Percentiles rank a stretch among this genome's conserved stretches.
Conservation (phyloP, 1,140 invertebrate species). For the Drosophila biarmipes region DNA sequence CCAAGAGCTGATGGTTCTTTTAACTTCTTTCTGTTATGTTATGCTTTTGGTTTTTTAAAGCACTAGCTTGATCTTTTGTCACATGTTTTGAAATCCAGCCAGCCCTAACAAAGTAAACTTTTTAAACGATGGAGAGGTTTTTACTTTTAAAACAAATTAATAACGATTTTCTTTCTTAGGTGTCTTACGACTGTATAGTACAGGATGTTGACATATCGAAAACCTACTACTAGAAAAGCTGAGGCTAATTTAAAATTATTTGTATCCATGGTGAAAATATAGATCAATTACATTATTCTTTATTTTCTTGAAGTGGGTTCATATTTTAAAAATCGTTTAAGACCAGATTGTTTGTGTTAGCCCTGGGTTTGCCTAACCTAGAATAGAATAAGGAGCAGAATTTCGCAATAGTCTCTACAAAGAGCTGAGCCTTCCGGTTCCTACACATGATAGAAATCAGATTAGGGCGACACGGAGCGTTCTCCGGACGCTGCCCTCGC, state of each 20-base stretch:
- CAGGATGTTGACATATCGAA: too few relatives aligned
- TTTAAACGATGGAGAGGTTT: neutral
- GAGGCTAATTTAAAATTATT: too few relatives aligned
- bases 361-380: too few relatives aligned
- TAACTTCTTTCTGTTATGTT: neutral
- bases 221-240: too few relatives aligned
- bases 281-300: too few relatives aligned
- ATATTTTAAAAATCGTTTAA: neutral
- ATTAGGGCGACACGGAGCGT: constrained; percentile 3
- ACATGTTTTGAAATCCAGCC: too few relatives aligned
- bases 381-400: neutral
- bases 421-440: neutral
- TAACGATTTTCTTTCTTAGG: too few relatives aligned
- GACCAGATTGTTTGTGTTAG: neutral
- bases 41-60: neutral
- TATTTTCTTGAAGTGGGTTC: neutral
- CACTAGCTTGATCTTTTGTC: too few relatives aligned
- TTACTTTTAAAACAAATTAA: neutral
- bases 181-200: too few relatives aligned
- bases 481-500: constrained; percentile 4
- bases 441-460: neutral
- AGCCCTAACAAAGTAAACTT: too few relatives aligned
- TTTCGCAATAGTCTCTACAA: neutral
- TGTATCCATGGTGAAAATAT: too few relatives aligned
- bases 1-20: neutral